phyloP scores from a whole-genome alignment of 2,888 invertebrate genomes.

The Drosophila mercatorum region DNA sequence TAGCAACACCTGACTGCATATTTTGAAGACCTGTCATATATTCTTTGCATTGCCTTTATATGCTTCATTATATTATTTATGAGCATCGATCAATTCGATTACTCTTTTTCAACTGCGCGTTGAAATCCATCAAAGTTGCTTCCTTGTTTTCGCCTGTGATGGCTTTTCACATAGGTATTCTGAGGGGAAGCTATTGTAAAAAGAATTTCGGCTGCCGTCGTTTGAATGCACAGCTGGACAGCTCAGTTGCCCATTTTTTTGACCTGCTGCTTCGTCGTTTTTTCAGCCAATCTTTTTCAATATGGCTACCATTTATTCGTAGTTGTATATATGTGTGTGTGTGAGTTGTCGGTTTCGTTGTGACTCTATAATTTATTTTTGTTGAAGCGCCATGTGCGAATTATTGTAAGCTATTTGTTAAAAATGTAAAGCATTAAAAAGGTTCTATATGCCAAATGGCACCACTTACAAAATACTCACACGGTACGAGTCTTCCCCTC shows the following conservation, averaged over 20 bases:
- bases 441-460: constrained; percentile 32
- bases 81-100: constrained; percentile 63
- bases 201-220: constrained; percentile 2
- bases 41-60: constrained; percentile 10
- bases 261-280: constrained; percentile 32
- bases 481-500: not conserved
- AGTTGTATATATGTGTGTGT: constrained; percentile 6
- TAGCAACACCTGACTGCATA: constrained; percentile 5
- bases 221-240: constrained; percentile 48
- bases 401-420: constrained; percentile 73
- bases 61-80: constrained; percentile 43
- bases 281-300: constrained; percentile 38
- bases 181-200: not conserved
- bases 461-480: not conserved
- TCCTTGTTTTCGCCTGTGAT: constrained; percentile 5
- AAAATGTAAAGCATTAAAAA: constrained; percentile 60
- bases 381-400: constrained; percentile 65
- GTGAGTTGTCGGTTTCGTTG: constrained; percentile 25
- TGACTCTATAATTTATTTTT: constrained; percentile 63
- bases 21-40: not conserved
- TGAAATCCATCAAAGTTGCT: constrained; percentile 55
- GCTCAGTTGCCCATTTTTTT: constrained; percentile 32
- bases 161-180: not conserved
- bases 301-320: constrained; percentile 5
- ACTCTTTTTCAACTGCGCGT: constrained; percentile 54